Base-by-base conservation (phyloP, 2,888 invertebrate genomes). In the Chaetogeoica ovagalla region DNA sequence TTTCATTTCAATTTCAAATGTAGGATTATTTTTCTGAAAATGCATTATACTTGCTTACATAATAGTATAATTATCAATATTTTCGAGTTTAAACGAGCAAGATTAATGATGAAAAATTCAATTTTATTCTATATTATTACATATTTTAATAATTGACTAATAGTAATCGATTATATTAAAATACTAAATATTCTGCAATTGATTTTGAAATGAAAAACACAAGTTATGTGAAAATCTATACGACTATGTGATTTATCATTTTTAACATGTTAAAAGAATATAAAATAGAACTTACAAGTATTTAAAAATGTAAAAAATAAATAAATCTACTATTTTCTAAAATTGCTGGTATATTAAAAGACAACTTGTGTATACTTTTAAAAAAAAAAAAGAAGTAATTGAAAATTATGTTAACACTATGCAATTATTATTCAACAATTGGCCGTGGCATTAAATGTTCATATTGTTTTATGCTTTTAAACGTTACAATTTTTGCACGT, bases 401-500 rank as follows among this genome's bases (percentile, higher is more conserved):
- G 6, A 30, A 68, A 19, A 57, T 59, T 55, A 37, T 48, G 1
- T 52, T 57, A 57, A 39, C 15, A 39, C 19, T 66, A 55, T 43
- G 57, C n/a, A 68, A 66, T 76, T 66, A 59, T 43, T n/a, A 71
- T 39, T 63, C 79, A 2, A 37, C 63, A 57, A 79, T 65, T 71
- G 79, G 71, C 48, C 23, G 21, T 65, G 79, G 79, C 70, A 82
- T 81, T 66, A 82, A 70, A 70, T 81, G 81, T 52, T 82, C 66
- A 48, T 82, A 82, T 23, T 73, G 48, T 30, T 82, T 81, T 30
- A 95, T 93, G 13, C 90, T 91, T 89, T 93, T 93, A 84, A 96
- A 95, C 83, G 90, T 90, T 84, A 91, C 91, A 13, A 97, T 91
- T 87, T 95, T 96, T 65, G 91, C 90, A 81, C 93, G 87, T 43